Base-by-base conservation (phyloP, 2,888 invertebrate species). In the Notodonta ziczac region DNA sequence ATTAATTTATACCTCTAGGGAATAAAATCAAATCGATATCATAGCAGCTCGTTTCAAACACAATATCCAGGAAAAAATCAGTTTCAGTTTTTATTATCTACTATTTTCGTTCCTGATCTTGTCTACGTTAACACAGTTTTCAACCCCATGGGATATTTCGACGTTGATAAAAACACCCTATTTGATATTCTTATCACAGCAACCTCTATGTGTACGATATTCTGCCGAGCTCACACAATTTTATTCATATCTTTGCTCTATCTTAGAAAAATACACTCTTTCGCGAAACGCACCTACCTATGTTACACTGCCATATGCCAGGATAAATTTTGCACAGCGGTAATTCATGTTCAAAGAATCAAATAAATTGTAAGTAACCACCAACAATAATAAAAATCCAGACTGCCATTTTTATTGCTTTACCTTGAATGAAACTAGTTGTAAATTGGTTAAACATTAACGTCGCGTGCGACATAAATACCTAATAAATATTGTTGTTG, bases 401-500 rank as follows among this genome's bases (percentile, higher is more conserved):
- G 60, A 62, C 59, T 65, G 64, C 39, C 56, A 71, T 75, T 67
- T 77, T 76, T 72, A 76, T 68, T 69, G 65, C 58, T 59, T 66
- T 73, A 68, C 66, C 74, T 76, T 70, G 65, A 71, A 76, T 64
- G 64, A 71, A 76, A 79, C 72, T 77, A 75, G 77, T 80, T 80
- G 73, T 74, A 77, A 83, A 83, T 80, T 78, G 74, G 74, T 77
- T 73, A 75, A 80, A 78, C 76, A 83, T 81, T 81, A 81, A 67
- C 69, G 71, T 83, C 78, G 80, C 81, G 79, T 81, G 84, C 75
- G 75, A 72, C 78, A 78, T 82, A 83, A 78, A 83, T 71, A 63
- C 55, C 56, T 67, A 80, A 75, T 77, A 75, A 82, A 81, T 78
- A 78, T 63, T 69, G 77, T 66, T 69, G 70, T 75, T 73, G 61